These are phyloP conservation scores for Phrynocephalus versicolor DNA, from an alignment of 2,113 vertebrate genomes.

Conservation along the genomic window DNA sequence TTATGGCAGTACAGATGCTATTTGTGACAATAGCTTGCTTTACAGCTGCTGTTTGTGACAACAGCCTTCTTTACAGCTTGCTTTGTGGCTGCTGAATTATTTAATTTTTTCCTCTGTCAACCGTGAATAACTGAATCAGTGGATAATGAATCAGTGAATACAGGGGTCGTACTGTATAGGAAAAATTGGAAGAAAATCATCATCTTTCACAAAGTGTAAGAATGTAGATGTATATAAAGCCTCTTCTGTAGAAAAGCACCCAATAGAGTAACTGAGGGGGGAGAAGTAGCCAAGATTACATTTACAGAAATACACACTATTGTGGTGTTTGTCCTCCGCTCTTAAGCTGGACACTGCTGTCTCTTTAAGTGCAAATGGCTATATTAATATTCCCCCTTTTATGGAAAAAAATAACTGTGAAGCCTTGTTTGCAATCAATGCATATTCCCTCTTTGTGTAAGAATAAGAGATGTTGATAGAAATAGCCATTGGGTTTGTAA, in stretches of 20 bases:
- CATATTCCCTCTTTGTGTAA: slow-evolving; percentile 67
- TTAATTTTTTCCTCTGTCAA: too few species aligned
- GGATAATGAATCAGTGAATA: too few species aligned
- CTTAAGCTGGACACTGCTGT: slow-evolving; percentile 34
- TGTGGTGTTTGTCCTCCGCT: slow-evolving; percentile 15
- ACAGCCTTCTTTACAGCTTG: too few species aligned
- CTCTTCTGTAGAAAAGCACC: neutral
- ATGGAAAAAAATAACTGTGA: slow-evolving; percentile 29
- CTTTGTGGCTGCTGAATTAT: too few species aligned
- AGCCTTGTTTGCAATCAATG: slow-evolving; percentile 69
- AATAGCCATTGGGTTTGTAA: slow-evolving; percentile 76
- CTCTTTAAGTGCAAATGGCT: slow-evolving; percentile 64
- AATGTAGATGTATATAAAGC: neutral
- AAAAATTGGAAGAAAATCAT: neutral
- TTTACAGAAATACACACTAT: neutral
- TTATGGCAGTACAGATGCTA: too few species aligned
- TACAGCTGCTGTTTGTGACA: too few species aligned
- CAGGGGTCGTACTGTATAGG: too few species aligned
- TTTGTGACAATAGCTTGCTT: too few species aligned
- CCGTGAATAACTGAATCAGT: too few species aligned
- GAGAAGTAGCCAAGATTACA: slow-evolving; percentile 48
- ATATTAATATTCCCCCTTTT: slow-evolving; percentile 47
- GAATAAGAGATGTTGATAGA: slow-evolving; percentile 76
- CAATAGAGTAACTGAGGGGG: neutral
- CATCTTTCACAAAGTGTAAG: neutral